A percentile compares a stretch with the other conserved stretches of the same genome.
These are phyloP conservation scores for Matsumurasca onukii DNA, from an alignment of 1,140 invertebrate genomes.

Conservation along the genomic window DNA sequence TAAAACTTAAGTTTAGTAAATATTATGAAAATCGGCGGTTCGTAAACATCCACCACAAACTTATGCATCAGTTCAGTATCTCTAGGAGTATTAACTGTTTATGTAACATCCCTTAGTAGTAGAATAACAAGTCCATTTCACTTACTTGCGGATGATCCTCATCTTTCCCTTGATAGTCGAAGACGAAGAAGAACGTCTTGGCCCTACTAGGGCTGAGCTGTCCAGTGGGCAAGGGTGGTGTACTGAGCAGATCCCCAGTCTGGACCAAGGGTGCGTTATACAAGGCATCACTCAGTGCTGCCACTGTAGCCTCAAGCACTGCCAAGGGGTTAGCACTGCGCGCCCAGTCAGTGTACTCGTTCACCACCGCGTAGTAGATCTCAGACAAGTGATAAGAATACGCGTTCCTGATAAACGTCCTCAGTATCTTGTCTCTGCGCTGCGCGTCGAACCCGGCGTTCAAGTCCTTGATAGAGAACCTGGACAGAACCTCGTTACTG, in stretches of 20 bases:
- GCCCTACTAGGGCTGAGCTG: slow-evolving; percentile 29
- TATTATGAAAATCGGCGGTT: too few species aligned
- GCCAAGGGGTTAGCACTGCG: slow-evolving; percentile 88
- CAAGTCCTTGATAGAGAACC: slow-evolving; percentile 15
- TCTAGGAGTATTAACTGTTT: too few species aligned
- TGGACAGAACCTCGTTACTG: slow-evolving; percentile 69
- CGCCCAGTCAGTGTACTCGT: slow-evolving; percentile 97
- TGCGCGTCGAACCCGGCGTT: slow-evolving; percentile 42
- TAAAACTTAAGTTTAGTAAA: too few species aligned
- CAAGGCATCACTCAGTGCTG: slow-evolving; percentile 89
- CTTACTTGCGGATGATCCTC: slow-evolving; percentile 82
- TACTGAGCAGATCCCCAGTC: slow-evolving; percentile 72
- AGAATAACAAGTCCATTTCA: too few species aligned
- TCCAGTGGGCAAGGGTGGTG: slow-evolving; percentile 38
- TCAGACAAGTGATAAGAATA: slow-evolving; percentile 94
- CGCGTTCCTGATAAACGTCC: slow-evolving; percentile 91
- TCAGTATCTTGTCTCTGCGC: slow-evolving; percentile 63
- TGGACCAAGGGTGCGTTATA: slow-evolving; percentile 82
- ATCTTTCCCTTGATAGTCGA: slow-evolving; percentile 89
- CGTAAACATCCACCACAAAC: too few species aligned
- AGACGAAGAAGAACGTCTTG: slow-evolving; percentile 86
- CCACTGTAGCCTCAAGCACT: slow-evolving; percentile 84
- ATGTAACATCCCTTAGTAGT: too few species aligned
- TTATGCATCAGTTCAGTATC: too few species aligned
- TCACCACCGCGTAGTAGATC: slow-evolving; percentile 93